Base-by-base conservation (phyloP, 2,888 invertebrate species). In the Boloria selene region DNA sequence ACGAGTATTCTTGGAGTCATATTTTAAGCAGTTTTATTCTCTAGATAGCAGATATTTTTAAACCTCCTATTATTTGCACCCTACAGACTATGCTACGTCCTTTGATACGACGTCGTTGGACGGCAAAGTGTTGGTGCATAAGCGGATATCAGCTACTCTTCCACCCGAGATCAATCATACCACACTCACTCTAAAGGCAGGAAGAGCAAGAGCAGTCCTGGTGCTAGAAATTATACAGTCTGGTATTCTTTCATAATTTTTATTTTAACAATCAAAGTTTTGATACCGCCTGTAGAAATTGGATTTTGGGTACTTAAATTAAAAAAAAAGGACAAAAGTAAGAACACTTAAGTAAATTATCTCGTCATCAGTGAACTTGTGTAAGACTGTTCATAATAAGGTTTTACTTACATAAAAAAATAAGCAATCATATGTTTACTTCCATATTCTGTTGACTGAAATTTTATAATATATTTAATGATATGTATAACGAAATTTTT, bases 171-270 rank as follows among this genome's bases (percentile, higher is more conserved):
- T 80, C 16, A 70, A 77, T 0, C 75, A 75, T 49, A 72, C 86
- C 4, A 71, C 76, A 5, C 68, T 90, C 49, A 84, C 85, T 70
- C 75, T 90, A 13, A 77, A 75, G 4, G 84, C 82, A 2, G 79
- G 45, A 3, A 61, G 68, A 7, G 85, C 85, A 5, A 75, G 75
- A 38, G 76, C 88, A n/a, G 86, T 85, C 2, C 78, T 90, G 2
- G 18, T 82, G 31, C 45, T 73, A 17, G 64, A 54, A 44, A 13
- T 58, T 0, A 16, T 47, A 10, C 10, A 38, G 10, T 47, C 47
- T 16, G 58, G 47, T 58, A 44, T 0, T 16, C 2, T 16, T 16
- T 16, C 4, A 16, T 49, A 49, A 14, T 45, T 45, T 14, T 13
- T 14, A 10, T 6, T 45, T 22, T 22, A 22, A 22, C 3, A 22